Base-by-base conservation (phyloP, 2,888 invertebrate genomes). In the Neoaliturus tenellus region DNA sequence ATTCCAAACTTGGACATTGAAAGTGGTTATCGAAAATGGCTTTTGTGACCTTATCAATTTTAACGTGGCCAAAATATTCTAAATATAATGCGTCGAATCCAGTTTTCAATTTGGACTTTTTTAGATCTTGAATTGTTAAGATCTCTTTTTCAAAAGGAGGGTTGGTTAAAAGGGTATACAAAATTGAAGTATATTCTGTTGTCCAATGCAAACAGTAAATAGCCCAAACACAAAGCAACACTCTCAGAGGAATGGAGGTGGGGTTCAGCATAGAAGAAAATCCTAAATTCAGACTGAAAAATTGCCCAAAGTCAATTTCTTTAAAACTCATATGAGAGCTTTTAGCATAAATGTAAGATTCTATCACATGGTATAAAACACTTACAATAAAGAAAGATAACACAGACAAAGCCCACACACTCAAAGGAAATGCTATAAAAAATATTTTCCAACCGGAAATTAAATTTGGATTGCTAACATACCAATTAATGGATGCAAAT, bases 201-300 rank as follows among this genome's bases (percentile, higher is more conserved):
- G 31, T 55, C 78, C 78, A 78, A 31, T 78, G 78, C 17, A 78
- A 33, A 35, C 78, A 17, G 31, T 55, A 78, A n/a, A 55, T 33
- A 10, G 78, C 78, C 78, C 78, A 78, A 5, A 41, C 14, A 28
- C 44, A 31, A 14, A 78, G 17, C 12, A 78, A 17, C 1, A 55
- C 33, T 44, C 78, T 25, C 25, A 78, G 33, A 51, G 28, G 23
- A 33, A 23, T 14, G 5, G 78, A 31, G 14, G 0, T 35, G 28
- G 78, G 78, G 2, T 78, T 78, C 12, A 78, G n/a, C 10, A 48
- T 0, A 10, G 78, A 78, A 1, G 28, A 5, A 10, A 55, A 14
- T 55, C 55, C 78, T 33, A 78, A 10, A 55, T 48, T 14, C 5
- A 78, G n/a, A 35, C 20, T 44, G 28, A 75, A 75, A 8, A 75